These are phyloP conservation scores for Rambutsinella grinnellia DNA, from an alignment of 2,888 invertebrate genomes.

Conservation along the genomic window DNA sequence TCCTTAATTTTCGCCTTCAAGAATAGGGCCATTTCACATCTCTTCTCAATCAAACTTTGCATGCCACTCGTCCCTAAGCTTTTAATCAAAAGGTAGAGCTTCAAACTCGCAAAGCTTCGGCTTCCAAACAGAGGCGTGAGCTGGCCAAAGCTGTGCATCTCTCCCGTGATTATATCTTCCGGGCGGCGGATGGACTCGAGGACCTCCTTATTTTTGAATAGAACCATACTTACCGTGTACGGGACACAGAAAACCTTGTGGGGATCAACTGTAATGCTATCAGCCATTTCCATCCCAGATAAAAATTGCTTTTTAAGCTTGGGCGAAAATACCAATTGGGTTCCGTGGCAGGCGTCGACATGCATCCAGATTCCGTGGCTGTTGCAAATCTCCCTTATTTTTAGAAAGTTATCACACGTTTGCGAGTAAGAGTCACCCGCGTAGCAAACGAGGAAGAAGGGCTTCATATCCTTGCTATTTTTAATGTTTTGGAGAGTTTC, in stretches of 20 bases:
- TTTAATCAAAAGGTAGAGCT: not conserved
- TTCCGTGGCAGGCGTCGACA: not conserved
- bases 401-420: not conserved
- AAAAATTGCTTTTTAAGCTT: not conserved
- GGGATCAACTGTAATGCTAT: constrained; percentile 1
- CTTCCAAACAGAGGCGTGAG: not conserved
- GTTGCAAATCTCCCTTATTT: not conserved
- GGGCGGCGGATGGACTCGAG: not conserved
- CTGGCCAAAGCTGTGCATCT: constrained; percentile 1
- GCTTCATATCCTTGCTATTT: too few relatives aligned
- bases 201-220: not conserved
- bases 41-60: not conserved
- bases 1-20: not conserved
- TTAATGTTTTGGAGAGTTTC: not conserved
- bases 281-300: not conserved
- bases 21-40: not conserved
- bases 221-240: not conserved
- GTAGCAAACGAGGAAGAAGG: not conserved
- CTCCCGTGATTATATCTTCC: constrained; percentile 5
- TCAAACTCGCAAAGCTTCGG: not conserved
- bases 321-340: not conserved
- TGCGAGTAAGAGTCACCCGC: not conserved
- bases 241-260: not conserved
- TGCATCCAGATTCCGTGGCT: not conserved
- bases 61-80: not conserved